Evolutionary conservation across 2,113 vertebrate genomes (phyloP), one percentile per base, ranked within the genome.

Genomic region (Geothlypis trichas): DNA sequence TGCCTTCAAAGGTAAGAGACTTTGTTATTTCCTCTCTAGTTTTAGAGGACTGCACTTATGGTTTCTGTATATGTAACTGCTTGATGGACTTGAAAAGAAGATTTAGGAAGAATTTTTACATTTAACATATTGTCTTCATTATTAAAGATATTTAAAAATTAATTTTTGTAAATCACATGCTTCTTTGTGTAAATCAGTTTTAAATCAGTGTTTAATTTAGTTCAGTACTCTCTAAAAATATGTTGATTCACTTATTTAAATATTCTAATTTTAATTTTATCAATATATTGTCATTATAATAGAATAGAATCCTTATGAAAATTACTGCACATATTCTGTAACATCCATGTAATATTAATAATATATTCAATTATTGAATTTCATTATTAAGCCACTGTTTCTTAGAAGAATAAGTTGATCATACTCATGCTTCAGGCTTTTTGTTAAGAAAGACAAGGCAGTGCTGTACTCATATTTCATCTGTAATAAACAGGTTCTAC

Each of bases 1-100:
- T 88, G 82, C 55, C 94, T 82, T 89, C 12, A 20, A 96, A 97
- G 96, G 96, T 97, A 97, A 97, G 97, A 80, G 22, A 63, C 28
- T 59, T 76, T 26, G n/a, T 87, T 89, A 42, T 63, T 92, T 65
- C 30, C 44, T 62, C 69, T 83, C 12, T 82, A 2, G 21, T 44
- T 74, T 76, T 69, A 47, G 37, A 57, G 27, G 10, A 68, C 39
- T 77, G 11, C 26, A 74, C 22, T 46, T 39, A 49, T 8, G 5
- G 5, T 51, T 89, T 89, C 63, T 77, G 5, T 69, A 18, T 61
- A 26, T 81, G n/a, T 59, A 76, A 41, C 11, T 57, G 7, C 14
- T 85, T 74, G 28, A 63, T 85, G 44, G 23, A 72, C 26, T 59
- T 81, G 33, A 39, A 55, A 69, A 74, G 27, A 71, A 18, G 19